Evolutionary conservation across 2,888 invertebrate genomes (phyloP), one percentile per base, ranked within the genome.

Genomic region (Mesorhabditis spiculigera): DNA sequence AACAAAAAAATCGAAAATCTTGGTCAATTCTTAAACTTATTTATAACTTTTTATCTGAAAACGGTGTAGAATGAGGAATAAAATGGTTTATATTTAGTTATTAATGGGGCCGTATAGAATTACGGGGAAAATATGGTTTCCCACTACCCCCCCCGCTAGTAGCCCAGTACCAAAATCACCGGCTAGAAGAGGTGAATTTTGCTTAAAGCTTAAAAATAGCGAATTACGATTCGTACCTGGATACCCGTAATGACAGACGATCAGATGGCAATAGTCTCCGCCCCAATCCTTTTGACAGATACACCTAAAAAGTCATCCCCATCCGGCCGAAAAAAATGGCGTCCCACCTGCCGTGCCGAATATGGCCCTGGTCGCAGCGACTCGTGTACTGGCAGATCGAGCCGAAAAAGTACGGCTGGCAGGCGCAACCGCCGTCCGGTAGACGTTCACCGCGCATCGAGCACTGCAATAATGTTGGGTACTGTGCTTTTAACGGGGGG

Each of bases 401-500:
- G n/a, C 83, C 83, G 69, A 83, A 83, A 71, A 79, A 82, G 62
- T 70, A 77, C 4, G 81, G 83, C 41, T 81, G 76, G 68, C 83
- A 83, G 16, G 75, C 75, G 63, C 83, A 83, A 16, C 73, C 73
- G 28, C 73, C 73, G 16, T 78, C 78, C 45, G 73, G 73, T 58
- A 75, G 75, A 78, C 81, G 83, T 67, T 82, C 79, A 16, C 83
- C 83, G n/a, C 77, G 74, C 65, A 77, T 79, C 66, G 77, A 79
- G 69, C 83, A 83, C 81, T 82, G 65, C 64, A 80, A 62, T 5
- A 45, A 28, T 63, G n/a, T 8, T 8, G 16, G 28, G 28, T 28
- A 28, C 28, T 28, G 28, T 28, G 28, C 28, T 28, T 1, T 28
- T 28, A 28, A 3, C 28, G 28, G 13, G 13, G 8, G 50, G 50